Evolutionary conservation across 2,113 vertebrate genomes (phyloP).

Genomic region (Okapia johnstoni): DNA sequence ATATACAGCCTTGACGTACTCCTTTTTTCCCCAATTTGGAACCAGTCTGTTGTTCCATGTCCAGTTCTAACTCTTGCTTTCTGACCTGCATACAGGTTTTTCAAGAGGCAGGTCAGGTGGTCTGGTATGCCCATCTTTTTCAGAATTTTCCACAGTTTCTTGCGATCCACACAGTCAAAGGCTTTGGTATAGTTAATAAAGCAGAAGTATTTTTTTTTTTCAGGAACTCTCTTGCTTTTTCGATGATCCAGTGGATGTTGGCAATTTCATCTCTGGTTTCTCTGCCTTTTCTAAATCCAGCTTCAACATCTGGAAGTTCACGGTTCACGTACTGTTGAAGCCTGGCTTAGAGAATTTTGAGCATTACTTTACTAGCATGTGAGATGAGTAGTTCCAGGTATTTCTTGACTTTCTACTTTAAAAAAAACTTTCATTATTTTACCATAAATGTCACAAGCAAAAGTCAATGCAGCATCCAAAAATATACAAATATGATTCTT

Average conservation of each 20-base stretch:
- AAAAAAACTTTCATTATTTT: background rate
- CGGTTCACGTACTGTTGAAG: background rate
- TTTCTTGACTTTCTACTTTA: background rate
- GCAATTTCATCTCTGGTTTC: background rate
- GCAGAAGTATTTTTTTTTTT: background rate
- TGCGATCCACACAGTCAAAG: background rate
- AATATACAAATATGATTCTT: background rate
- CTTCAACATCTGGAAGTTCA: background rate
- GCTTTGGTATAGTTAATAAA: background rate
- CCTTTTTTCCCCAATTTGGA: background rate
- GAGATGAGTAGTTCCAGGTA: background rate
- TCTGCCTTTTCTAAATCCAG: background rate
- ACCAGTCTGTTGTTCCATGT: background rate
- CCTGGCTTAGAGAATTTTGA: background rate
- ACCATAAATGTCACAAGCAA: background rate
- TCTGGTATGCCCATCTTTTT: background rate
- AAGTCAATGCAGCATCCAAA: background rate
- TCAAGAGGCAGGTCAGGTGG: background rate
- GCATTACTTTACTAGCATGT: background rate
- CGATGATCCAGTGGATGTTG: background rate
- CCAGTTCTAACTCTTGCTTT: background rate
- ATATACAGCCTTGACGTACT: background rate
- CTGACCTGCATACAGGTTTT: background rate
- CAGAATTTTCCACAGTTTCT: background rate
- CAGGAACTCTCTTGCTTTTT: background rate